Evolutionary conservation across 1,140 invertebrate species (phyloP), one percentile per base, ranked within the genome.

Genomic region (Brachionus rotundiformis): DNA sequence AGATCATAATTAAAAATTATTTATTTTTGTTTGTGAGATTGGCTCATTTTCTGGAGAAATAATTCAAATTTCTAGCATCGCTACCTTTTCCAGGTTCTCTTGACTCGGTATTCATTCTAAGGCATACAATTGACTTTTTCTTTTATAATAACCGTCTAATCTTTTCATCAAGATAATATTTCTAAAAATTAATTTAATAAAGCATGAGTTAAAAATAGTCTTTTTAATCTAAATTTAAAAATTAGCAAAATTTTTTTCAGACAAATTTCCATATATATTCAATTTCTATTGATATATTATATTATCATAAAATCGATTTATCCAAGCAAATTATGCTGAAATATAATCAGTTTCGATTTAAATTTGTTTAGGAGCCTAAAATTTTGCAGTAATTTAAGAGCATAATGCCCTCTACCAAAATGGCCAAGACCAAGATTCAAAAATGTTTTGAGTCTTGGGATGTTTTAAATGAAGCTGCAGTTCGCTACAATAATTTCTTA

Each of bases 401-500:
- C n/a, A 54, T 8, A 54, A 19, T 54, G 47, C 47, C 19, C 23
- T 54, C 47, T 16, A 23, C 47, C 16, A 54, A 54, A 54, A 54
- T 3, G 23, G 8, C 47, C 47, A 54, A 54, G n/a, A 25, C 1
- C 47, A 19, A 54, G 1, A 3, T 8, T 19, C 2, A 16, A 54
- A 2, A 54, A 7, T 19, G 5, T 19, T 54, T 54, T 54, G n/a
- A 8, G 8, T 19, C 23, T 1, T 16, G n/a, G 23, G 47, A 54
- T 54, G n/a, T 8, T 54, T 25, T 54, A 54, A 54, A 54, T 19
- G 79, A 81, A 54, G 6, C 36, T 8, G 79, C 79, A 27, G 29
- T 81, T 31, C 59, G 79, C 1, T 81, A 63, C 36, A 81, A 81
- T 25, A 23, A 65, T 31, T 63, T 49, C 33, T 5, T 63, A 11